Conservation (phyloP, 2,888 invertebrate species). For the Allolobophora icterica region DNA sequence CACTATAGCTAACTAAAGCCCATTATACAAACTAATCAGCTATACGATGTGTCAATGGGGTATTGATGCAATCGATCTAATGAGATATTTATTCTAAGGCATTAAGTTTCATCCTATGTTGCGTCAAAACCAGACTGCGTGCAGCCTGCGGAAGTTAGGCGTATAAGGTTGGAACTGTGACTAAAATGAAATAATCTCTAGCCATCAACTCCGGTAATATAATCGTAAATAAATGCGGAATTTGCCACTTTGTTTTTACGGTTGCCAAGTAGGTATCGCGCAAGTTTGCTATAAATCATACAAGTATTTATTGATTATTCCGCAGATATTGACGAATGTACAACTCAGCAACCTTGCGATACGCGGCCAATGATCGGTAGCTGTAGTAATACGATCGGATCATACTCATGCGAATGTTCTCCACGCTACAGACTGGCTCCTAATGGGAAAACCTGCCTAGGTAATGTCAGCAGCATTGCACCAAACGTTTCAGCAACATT, state of each 20-base stretch:
- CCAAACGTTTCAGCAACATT: not conserved
- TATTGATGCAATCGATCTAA: no score
- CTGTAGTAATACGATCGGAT: conserved; percentile 32
- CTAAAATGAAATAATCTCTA: not conserved
- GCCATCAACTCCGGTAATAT: not conserved
- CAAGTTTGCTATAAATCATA: not conserved
- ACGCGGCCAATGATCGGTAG: not conserved
- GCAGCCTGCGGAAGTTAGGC: no score
- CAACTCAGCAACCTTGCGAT: conserved; percentile 29
- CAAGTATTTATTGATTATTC: not conserved
- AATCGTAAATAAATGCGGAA: not conserved
- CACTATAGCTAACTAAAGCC: no score
- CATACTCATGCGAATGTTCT: conserved; percentile 33
- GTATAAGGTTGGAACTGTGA: no score
- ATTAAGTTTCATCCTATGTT: not conserved
- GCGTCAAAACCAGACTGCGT: not conserved
- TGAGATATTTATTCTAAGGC: not conserved
- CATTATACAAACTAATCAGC: not conserved
- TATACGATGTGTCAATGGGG: not conserved
- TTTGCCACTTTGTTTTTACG: not conserved
- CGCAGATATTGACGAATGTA: conserved; percentile 36
- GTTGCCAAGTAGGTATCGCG: not conserved
- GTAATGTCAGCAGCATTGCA: not conserved
- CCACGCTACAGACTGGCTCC: conserved; percentile 28
- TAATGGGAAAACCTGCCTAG: conserved; percentile 34